Base-by-base conservation (phyloP, 2,888 invertebrate genomes). In the Diadegma fenestrale region DNA sequence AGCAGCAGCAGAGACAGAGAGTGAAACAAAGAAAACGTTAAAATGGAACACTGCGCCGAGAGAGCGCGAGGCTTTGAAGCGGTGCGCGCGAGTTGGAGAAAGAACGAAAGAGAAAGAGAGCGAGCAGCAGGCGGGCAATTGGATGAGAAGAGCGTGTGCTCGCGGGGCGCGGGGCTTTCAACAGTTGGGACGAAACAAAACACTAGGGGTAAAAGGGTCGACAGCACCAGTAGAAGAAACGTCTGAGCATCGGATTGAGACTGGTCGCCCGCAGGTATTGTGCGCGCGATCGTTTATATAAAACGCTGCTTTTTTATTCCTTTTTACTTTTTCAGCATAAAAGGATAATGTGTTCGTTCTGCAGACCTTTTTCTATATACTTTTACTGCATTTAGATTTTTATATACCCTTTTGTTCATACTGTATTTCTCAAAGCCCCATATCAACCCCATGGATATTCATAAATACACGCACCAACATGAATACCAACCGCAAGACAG, bases 181-280 rank as follows among this genome's bases (percentile, higher is more conserved):
- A 93, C 91, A 92, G 92, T 92, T 90, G 92, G 89, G 63, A 86
- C 91, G 89, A 92, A 92, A 93, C 92, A 93, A 93, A 92, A 91
- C 91, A 89, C 88, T 89, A 89, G 90, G 89, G 73, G 86, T 87
- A 75, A 58, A 58, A 79, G 75, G 72, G 68, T 26, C 64, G 68
- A 82, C 64, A 80, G 78, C 22, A 82, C 71, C 61, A 87, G 88
- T 89, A 89, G 91, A 79, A 87, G 90, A 90, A 90, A 90, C 89
- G 89, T 92, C 92, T 92, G 91, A 92, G 92, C 92, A 92, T 92
- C 92, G 91, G 84, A 79, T 82, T 82, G 80, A 76, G 77, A 77
- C 80, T 80, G 73, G 80, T 77, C 64, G 66, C 79, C 71, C 48
- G 61, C 88, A 87, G 86, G 89, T 88, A 91, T 91, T 92, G 91